Evolutionary conservation across 2,113 vertebrate species (phyloP), one percentile per base, ranked within the genome.

Genomic region (Pavo muticus): DNA sequence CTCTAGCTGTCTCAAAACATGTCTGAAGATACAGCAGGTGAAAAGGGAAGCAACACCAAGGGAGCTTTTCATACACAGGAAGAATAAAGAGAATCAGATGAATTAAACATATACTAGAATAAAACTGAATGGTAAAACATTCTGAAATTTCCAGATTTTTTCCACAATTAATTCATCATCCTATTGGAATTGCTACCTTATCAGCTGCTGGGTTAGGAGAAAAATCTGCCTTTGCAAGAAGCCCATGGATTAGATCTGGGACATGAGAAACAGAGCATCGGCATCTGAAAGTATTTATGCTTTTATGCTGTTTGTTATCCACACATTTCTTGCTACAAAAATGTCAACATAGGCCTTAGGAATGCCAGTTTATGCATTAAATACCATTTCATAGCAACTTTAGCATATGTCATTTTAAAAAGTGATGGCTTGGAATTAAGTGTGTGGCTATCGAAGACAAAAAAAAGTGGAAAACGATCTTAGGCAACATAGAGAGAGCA

Each of bases 321-420:
- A 65, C 7, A 21, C 17, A 14, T 23, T 64, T 76, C 39, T 54
- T 52, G 37, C 16, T 76, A 25, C 39, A 50, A 14, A 59, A n/a
- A 59, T n/a, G 10, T 54, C 48, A 7, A 2, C 9, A 50, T 11
- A 71, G 21, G 47, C 14, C 24, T 4, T 19, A 44, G 45, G 29
- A 54, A 60, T 18, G 29, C 29, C 24, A 35, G 29, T 24, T 83
- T 60, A 24, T 47, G 39, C 29, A 45, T 21, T 5, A 25, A 81
- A 64, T 29, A 6, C 25, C 14, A 14, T 30, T 68, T 39, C 19
- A 11, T 40, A 29, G 17, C 47, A 54, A 17, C 19, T 54, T 45
- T 29, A 16, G 37, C 3, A 0, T 0, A 0, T 11, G 16, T 4
- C 45, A 30, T 60, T 73, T 68, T 25, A 30, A 39, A 72, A 68